Percentiles rank a stretch among this genome's conserved stretches.
Evolutionary conservation across 2,797 vertebrate genomes (phyloP).

Genomic region (Lophotriccus pileatus): DNA sequence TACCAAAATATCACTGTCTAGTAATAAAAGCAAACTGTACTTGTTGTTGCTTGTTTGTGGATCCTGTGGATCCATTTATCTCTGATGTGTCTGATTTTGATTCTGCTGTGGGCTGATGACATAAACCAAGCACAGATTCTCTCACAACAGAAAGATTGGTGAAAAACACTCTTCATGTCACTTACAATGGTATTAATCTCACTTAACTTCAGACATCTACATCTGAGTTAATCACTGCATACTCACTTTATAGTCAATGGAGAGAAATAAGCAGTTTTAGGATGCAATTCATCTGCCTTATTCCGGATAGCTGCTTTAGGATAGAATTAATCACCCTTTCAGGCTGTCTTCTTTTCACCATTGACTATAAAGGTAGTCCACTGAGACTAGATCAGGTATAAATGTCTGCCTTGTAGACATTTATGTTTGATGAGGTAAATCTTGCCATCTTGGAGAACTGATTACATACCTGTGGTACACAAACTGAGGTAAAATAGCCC

Average conservation of each 20-base stretch:
- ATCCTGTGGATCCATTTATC: not conserved
- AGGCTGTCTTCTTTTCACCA: not conserved
- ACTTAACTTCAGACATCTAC: slow-evolving; percentile 41
- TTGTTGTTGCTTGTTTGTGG: not conserved
- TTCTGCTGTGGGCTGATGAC: not conserved
- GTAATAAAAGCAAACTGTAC: not conserved
- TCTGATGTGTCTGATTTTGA: slow-evolving; percentile 14
- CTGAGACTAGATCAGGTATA: not conserved
- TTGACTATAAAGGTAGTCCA: not conserved
- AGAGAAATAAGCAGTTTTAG: slow-evolving; percentile 48
- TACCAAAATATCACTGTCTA: not conserved
- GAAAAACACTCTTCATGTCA: slow-evolving; percentile 12
- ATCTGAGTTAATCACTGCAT: not conserved
- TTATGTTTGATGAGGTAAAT: slow-evolving; percentile 8
- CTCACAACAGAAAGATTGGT: not conserved
- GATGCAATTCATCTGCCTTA: slow-evolving; percentile 13
- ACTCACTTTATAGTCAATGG: slow-evolving; percentile 6
- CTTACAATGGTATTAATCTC: slow-evolving; percentile 42
- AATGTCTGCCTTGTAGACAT: not conserved
- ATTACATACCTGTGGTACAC: not conserved
- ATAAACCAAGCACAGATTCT: not conserved
- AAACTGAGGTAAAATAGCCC: not conserved
- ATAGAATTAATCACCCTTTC: slow-evolving; percentile 40
- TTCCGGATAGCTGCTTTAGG: slow-evolving; percentile 24
- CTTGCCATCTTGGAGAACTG: not conserved